phyloP scores from a whole-genome alignment of 2,888 invertebrate species.

The Zygaena filipendulae region DNA sequence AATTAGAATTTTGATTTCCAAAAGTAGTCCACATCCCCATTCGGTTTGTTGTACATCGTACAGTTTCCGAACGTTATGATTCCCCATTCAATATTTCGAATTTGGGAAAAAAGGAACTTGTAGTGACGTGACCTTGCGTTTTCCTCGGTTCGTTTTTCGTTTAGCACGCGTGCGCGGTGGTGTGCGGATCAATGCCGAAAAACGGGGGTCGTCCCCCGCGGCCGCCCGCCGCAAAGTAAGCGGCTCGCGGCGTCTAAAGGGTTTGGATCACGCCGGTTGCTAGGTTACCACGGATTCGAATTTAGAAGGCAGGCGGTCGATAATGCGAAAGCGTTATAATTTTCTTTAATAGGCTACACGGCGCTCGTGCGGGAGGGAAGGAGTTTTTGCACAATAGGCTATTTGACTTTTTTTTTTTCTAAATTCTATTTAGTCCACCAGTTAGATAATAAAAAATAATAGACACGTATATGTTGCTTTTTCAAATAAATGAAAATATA shows the following conservation, averaged over 20 bases:
- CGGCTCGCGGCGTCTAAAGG: slow-evolving; percentile 60
- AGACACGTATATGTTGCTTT: too few species aligned
- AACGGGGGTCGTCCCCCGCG: slow-evolving; percentile 51
- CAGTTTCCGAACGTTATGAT: slow-evolving; percentile 45
- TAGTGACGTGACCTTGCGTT: slow-evolving; percentile 64
- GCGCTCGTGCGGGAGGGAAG: too few species aligned
- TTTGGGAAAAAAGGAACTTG: slow-evolving; percentile 62
- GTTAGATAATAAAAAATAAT: too few species aligned
- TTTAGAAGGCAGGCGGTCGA: slow-evolving; percentile 40
- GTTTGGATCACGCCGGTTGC: slow-evolving; percentile 44
- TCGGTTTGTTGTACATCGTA: too few species aligned
- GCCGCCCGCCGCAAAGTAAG: slow-evolving; percentile 51
- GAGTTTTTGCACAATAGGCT: too few species aligned
- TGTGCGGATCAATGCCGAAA: slow-evolving; percentile 63
- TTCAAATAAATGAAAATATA: too few species aligned
- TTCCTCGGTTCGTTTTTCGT: slow-evolving; percentile 59
- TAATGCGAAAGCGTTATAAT: slow-evolving; percentile 46
- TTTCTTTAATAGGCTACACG: slow-evolving; percentile 51
- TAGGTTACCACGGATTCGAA: slow-evolving; percentile 49
- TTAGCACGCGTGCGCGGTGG: slow-evolving; percentile 60
- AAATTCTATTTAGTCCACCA: too few species aligned
- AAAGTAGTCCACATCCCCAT: too few species aligned
- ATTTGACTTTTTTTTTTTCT: too few species aligned
- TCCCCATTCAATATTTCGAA: slow-evolving; percentile 61
- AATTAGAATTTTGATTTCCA: too few species aligned